phyloP scores from a whole-genome alignment of 2,113 vertebrate genomes.

The Misgurnus anguillicaudatus region DNA sequence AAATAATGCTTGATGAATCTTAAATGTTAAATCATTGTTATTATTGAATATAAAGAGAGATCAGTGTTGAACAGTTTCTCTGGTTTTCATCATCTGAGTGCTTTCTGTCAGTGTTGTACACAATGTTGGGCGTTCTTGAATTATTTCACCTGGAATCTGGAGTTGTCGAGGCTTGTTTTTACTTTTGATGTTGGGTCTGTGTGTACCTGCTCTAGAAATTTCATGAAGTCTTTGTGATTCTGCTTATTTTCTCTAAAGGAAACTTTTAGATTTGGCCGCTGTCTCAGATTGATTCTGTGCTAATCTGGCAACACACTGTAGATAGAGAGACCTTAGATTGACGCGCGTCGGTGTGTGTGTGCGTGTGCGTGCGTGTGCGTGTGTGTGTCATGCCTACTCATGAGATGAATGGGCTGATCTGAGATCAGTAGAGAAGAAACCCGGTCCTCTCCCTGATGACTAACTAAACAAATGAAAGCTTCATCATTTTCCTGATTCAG shows the following conservation, averaged over 20 bases:
- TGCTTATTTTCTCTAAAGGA: too few species aligned
- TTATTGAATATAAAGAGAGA: too few species aligned
- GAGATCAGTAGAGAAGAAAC: not conserved
- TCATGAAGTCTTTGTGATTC: too few species aligned
- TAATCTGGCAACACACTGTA: not conserved
- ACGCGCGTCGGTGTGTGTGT: not conserved
- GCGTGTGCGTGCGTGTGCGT: too few species aligned
- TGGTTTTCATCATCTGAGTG: too few species aligned
- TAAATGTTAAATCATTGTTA: too few species aligned
- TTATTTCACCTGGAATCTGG: conserved; percentile 50
- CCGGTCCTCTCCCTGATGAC: not conserved
- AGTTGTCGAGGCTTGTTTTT: conserved; percentile 61
- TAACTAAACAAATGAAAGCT: not conserved
- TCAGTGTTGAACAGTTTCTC: not conserved
- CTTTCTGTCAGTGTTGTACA: not conserved
- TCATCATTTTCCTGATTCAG: not conserved
- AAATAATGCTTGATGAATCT: too few species aligned
- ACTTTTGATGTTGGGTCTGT: not conserved
- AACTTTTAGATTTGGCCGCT: too few species aligned
- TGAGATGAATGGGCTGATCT: too few species aligned
- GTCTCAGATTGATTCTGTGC: too few species aligned
- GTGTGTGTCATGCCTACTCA: too few species aligned
- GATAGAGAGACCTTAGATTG: not conserved
- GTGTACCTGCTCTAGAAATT: too few species aligned
- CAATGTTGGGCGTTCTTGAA: not conserved